Evolutionary conservation across 2,888 invertebrate species (phyloP), one percentile per base, ranked within the genome.

Genomic region (Agrotis exclamationis): DNA sequence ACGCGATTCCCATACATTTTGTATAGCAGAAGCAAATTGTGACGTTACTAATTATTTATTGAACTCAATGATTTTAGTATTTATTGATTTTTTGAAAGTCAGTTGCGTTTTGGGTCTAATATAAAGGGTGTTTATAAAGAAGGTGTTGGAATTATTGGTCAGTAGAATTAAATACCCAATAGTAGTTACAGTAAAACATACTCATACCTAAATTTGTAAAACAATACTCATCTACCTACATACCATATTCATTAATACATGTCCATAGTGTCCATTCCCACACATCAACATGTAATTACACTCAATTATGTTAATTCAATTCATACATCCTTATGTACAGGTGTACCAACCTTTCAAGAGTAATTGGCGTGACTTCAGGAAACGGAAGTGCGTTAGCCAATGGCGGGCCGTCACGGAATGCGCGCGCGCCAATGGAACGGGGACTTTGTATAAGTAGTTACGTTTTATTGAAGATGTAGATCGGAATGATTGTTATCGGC

Each of bases 321-420:
- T 80, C 74, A 82, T 74, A 86, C 84, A 89, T 88, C 88, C 87
- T 90, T 91, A 89, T 87, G 70, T 89, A 92, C 92, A 92, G 91
- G 92, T 93, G 91, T 89, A 89, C 88, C 87, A 90, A 90, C 90
- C 90, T 92, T 91, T 89, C 87, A 88, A 89, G 85, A 79, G 79
- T 85, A 91, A 92, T 91, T 89, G 88, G 79, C 87, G 88, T 92
- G 89, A 91, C 92, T 93, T 93, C 91, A 92, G 94, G 94, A 95
- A 95, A 92, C 95, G 95, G 95, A 95, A 93, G 92, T 90, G 78
- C 60, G 82, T 83, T 83, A 86, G 80, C 93, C 94, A 94, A 93
- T 93, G 88, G 90, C 85, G 82, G 85, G 79, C 85, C 91, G 94
- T 94, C 93, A 95, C 91, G 93, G 91, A 79, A 80, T 86, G 86